phyloP scores from a whole-genome alignment of 2,113 vertebrate genomes.

The Ornithorhynchus anatinus region DNA sequence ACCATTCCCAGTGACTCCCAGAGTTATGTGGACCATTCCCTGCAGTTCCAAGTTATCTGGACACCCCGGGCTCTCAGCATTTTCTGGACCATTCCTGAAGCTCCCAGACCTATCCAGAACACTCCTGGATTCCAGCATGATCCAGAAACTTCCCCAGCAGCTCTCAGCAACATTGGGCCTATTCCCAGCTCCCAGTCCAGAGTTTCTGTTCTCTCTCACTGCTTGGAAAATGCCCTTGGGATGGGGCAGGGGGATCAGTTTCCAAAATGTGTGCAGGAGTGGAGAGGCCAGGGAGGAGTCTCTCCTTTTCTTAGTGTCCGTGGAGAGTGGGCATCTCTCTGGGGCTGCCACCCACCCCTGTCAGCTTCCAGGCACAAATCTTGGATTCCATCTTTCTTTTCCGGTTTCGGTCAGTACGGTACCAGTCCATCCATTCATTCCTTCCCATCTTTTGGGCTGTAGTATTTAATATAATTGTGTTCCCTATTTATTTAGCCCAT shows the following conservation, averaged over 20 bases:
- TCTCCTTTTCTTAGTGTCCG: constrained; percentile 52
- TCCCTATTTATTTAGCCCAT: constrained; percentile 92
- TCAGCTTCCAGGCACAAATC: constrained; percentile 19
- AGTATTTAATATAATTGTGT: constrained; percentile 87
- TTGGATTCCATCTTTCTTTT: constrained; percentile 30
- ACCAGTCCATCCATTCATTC: constrained; percentile 78
- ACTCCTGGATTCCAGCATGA: too few relatives aligned
- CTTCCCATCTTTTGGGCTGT: constrained; percentile 67
- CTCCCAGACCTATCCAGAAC: too few relatives aligned
- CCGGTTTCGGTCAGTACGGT: constrained; percentile 63
- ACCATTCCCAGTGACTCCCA: too few relatives aligned
- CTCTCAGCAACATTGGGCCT: too few relatives aligned
- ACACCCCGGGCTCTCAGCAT: too few relatives aligned
- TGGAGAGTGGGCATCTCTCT: constrained; percentile 25
- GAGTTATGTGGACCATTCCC: too few relatives aligned
- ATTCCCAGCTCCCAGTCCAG: too few relatives aligned
- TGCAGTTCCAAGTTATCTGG: too few relatives aligned
- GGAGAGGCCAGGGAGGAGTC: constrained; percentile 59
- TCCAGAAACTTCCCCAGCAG: too few relatives aligned
- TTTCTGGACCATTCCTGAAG: too few relatives aligned
- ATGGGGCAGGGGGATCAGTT: constrained; percentile 57
- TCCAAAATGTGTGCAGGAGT: constrained; percentile 46
- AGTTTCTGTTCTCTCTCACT: too few relatives aligned
- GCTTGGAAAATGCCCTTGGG: too few relatives aligned
- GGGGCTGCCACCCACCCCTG: constrained; percentile 15